phyloP scores from a whole-genome alignment of 2,888 invertebrate genomes.

The Meteorus cinctellus region DNA sequence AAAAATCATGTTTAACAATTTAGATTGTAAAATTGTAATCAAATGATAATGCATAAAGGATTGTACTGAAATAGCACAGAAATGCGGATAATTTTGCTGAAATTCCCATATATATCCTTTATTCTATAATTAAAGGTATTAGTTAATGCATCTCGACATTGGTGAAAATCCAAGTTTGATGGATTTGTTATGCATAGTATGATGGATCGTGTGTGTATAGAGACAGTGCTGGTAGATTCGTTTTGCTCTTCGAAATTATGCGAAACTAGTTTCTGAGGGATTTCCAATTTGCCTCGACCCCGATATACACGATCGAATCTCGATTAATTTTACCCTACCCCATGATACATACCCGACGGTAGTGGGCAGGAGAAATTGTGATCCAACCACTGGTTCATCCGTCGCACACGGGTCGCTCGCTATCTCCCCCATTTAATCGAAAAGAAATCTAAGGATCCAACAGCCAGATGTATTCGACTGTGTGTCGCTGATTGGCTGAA shows the following conservation, averaged over 20 bases:
- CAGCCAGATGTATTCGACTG: slow-evolving; percentile 27
- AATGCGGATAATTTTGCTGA: too few relatives aligned
- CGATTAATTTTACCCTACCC: slow-evolving; percentile 64
- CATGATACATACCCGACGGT: slow-evolving; percentile 37
- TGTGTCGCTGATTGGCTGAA: slow-evolving; percentile 55
- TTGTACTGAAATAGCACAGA: too few relatives aligned
- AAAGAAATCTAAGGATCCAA: slow-evolving; percentile 58
- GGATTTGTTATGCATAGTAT: slow-evolving; percentile 36
- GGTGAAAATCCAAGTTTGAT: not conserved
- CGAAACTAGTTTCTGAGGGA: slow-evolving; percentile 68
- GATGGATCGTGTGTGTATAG: slow-evolving; percentile 23
- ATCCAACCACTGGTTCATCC: slow-evolving; percentile 44
- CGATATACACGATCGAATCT: slow-evolving; percentile 63
- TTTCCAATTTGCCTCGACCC: slow-evolving; percentile 66
- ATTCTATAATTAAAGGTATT: slow-evolving; percentile 12
- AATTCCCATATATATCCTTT: not conserved
- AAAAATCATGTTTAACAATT: too few relatives aligned
- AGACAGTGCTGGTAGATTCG: slow-evolving; percentile 56
- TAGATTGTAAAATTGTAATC: too few relatives aligned
- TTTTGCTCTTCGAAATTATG: slow-evolving; percentile 67
- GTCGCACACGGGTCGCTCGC: slow-evolving; percentile 40
- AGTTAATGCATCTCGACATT: slow-evolving; percentile 23
- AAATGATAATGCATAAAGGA: too few relatives aligned
- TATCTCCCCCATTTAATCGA: slow-evolving; percentile 59
- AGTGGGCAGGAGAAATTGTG: slow-evolving; percentile 55